phyloP scores from a whole-genome alignment of 2,888 invertebrate species.

The Mechanitis mazaeus region DNA sequence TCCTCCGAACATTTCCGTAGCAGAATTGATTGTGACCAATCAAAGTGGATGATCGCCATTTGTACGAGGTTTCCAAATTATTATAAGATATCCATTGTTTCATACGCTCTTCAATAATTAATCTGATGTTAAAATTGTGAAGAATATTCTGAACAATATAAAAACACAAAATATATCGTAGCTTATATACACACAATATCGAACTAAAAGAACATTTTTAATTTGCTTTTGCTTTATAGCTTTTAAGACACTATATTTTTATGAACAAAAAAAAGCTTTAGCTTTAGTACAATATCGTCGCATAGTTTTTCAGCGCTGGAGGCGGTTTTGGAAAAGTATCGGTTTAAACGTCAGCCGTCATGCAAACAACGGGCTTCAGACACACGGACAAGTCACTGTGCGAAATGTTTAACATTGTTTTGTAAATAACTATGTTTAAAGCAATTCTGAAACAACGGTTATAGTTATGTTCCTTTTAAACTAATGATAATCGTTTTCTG shows the following conservation, averaged over 20 bases:
- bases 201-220: no score
- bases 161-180: no score
- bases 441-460: no score
- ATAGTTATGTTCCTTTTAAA: no score
- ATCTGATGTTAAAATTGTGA: constrained; percentile 4
- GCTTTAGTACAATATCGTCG: constrained; percentile 12
- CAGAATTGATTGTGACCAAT: constrained; percentile 58
- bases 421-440: no score
- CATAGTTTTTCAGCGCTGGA: constrained; percentile 33
- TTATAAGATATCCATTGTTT: constrained; percentile 18
- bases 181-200: no score
- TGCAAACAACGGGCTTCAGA: constrained; percentile 30
- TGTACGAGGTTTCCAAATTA: constrained; percentile 35
- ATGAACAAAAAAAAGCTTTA: neutral
- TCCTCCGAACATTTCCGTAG: constrained; percentile 41
- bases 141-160: no score
- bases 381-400: constrained; percentile 18
- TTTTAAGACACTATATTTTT: no score
- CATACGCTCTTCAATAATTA: constrained; percentile 5
- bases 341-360: constrained; percentile 30
- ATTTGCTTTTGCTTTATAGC: no score
- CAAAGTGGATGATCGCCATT: constrained; percentile 47
- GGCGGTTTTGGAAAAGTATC: constrained; percentile 34
- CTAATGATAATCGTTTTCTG: no score
- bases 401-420: no score